A percentile compares a stretch with the other conserved stretches of the same genome.
Conservation (phyloP, 53 echinoderm and acorn worm genomes). For the Hippasteria phrygiana region DNA sequence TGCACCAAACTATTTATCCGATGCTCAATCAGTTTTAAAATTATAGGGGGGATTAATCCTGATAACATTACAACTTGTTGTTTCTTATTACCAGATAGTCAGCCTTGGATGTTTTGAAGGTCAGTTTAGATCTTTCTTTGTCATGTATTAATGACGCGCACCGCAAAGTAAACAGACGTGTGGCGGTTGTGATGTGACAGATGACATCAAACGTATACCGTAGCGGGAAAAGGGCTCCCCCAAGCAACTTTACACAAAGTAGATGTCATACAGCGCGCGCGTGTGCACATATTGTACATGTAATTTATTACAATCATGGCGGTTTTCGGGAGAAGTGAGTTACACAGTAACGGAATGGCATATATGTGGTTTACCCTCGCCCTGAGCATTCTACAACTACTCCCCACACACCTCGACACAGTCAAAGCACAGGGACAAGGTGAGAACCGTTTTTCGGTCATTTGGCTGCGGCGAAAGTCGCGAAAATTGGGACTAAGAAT, state of each 20-base stretch:
- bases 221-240: conserved; percentile 38
- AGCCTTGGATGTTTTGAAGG: too few relatives aligned
- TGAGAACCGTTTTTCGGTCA: conserved; percentile 50
- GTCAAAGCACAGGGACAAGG: conserved; percentile 95
- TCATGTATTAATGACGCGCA: too few relatives aligned
- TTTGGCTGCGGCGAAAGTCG: neutral
- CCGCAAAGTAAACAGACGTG: too few relatives aligned
- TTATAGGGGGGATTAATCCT: too few relatives aligned
- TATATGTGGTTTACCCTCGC: conserved; percentile 98
- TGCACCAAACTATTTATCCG: too few relatives aligned
- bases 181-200: neutral
- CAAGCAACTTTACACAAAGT: neutral
- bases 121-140: too few relatives aligned
- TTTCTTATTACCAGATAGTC: too few relatives aligned
- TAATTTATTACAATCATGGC: conserved; percentile 85
- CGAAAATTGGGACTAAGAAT: conserved; percentile 33
- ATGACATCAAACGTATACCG: neutral
- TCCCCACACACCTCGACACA: conserved; percentile 95
- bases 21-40: too few relatives aligned
- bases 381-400: conserved; percentile 93
- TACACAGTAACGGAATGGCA: conserved; percentile 84
- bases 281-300: neutral
- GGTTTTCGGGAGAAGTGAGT: conserved; percentile 87
- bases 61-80: too few relatives aligned
- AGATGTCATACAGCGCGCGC: neutral